Evolutionary conservation across 2,888 invertebrate species (phyloP).

Genomic region (Salpingus planirostris): DNA sequence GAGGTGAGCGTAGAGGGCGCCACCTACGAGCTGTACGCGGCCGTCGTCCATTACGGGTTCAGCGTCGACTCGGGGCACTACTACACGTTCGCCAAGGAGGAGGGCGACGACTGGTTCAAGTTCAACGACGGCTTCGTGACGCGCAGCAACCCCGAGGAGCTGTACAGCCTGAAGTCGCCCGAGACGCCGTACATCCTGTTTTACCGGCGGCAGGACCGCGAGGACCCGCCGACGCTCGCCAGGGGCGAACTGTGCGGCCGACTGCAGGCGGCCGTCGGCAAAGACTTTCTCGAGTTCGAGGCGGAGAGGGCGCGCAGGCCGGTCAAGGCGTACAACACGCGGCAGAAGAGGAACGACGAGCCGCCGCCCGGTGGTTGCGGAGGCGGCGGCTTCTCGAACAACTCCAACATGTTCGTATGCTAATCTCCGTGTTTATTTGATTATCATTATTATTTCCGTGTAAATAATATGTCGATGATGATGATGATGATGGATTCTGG

Average conservation of each 20-base stretch:
- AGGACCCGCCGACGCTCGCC: slow-evolving; percentile 30
- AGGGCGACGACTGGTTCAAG: slow-evolving; percentile 63
- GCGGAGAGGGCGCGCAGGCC: slow-evolving; percentile 27
- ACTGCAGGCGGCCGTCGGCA: slow-evolving; percentile 29
- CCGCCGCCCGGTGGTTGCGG: slow-evolving; percentile 48
- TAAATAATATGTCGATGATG: no score
- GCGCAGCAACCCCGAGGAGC: slow-evolving; percentile 49
- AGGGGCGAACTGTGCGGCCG: slow-evolving; percentile 25
- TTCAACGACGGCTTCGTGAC: slow-evolving; percentile 74
- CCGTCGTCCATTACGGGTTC: slow-evolving; percentile 75
- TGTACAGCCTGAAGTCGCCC: slow-evolving; percentile 56
- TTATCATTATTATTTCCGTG: no score
- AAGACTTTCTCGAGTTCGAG: slow-evolving; percentile 33
- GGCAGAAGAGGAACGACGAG: slow-evolving; percentile 42
- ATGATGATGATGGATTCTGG: no score
- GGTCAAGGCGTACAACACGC: slow-evolving; percentile 23
- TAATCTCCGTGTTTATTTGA: no score
- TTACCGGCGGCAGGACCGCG: slow-evolving; percentile 47
- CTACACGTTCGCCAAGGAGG: slow-evolving; percentile 72
- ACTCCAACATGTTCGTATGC: slow-evolving; percentile 38
- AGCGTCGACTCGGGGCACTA: slow-evolving; percentile 83
- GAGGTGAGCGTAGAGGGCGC: slow-evolving; percentile 48
- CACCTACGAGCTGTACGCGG: slow-evolving; percentile 67
- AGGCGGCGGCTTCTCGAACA: slow-evolving; percentile 35
- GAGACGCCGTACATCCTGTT: slow-evolving; percentile 80